Evolutionary conservation across 2,888 invertebrate genomes (phyloP), one percentile per base, ranked within the genome.

Genomic region (Tinea trinotella): DNA sequence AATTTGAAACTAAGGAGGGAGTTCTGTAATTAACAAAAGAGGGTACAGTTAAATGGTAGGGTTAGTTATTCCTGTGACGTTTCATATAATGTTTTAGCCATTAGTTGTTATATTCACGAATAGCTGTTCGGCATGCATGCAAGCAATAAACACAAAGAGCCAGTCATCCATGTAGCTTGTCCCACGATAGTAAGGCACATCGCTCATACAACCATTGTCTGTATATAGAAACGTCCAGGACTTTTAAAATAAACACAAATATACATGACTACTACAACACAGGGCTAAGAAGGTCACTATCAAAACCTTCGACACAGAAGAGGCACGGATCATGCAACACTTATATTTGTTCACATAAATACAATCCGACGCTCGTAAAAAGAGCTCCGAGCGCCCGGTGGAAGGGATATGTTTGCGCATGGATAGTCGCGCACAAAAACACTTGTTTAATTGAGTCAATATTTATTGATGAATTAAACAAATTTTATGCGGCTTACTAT

Each of bases 261-360:
- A 63, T 75, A 82, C 78, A 81, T 60, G 64, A 69, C 84, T 83
- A 84, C 81, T 76, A 79, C 79, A 84, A 84, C 82, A 85, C 76
- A 85, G 81, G 83, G 67, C 82, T 81, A 82, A 74, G 74, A 71
- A 80, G 74, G 73, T 71, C 62, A 60, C 82, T 83, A 54, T 52
- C 84, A 83, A 76, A 82, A 70, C 68, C 67, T 78, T 67, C 78
- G 82, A 78, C 74, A 85, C 83, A 82, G 70, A 71, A 83, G 48
- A 49, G 84, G 79, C 84, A 84, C 84, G 80, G 78, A 78, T 75
- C 85, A 85, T 85, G 85, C 85, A 85, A 84, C 84, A 84, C 82
- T 79, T 78, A 84, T 74, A 73, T 44, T 19, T 24, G 24, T 44
- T 10, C 17, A 20, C 12, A 20, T 48, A 48, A 15, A 48, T n/a